These are phyloP conservation scores for Drosophila arizonae DNA, from an alignment of 1,140 invertebrate species.

Conservation along the genomic window DNA sequence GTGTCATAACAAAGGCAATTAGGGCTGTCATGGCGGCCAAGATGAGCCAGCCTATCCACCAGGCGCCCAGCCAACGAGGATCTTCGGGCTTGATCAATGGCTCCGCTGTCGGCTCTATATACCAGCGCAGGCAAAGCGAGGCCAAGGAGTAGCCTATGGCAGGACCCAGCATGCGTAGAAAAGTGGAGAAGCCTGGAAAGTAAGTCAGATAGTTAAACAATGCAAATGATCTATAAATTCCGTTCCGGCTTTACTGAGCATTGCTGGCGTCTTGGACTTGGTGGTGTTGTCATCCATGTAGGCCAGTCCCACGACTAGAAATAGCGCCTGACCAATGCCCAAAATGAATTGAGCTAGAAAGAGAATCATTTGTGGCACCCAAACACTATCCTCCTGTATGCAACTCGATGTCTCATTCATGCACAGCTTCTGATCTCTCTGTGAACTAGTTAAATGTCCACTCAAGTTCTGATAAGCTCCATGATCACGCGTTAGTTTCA, in stretches of 20 bases:
- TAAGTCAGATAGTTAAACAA: background rate
- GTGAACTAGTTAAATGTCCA: slow-evolving; percentile 43
- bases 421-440: slow-evolving; percentile 46
- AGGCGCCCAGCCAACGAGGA: slow-evolving; percentile 90
- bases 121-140: slow-evolving; percentile 87
- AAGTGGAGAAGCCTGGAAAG: slow-evolving; percentile 86
- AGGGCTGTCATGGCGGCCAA: slow-evolving; percentile 85
- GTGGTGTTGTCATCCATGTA: slow-evolving; percentile 89
- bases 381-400: slow-evolving; percentile 82
- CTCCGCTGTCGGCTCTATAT: slow-evolving; percentile 87
- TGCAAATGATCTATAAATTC: background rate
- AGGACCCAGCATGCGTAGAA: slow-evolving; percentile 88
- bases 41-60: slow-evolving; percentile 92
- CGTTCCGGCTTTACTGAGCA: slow-evolving; percentile 84
- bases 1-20: slow-evolving; percentile 85
- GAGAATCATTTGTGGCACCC: slow-evolving; percentile 85
- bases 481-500: slow-evolving; percentile 86
- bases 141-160: slow-evolving; percentile 88
- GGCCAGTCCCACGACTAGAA: slow-evolving; percentile 86
- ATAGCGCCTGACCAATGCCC: slow-evolving; percentile 86
- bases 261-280: slow-evolving; percentile 87
- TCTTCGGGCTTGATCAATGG: slow-evolving; percentile 87
- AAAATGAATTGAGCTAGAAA: slow-evolving; percentile 87
- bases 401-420: slow-evolving; percentile 28
- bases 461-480: slow-evolving; percentile 64